Evolutionary conservation across 1,140 invertebrate genomes (phyloP), one percentile per base, ranked within the genome.

Genomic region (Bombus ignitus): DNA sequence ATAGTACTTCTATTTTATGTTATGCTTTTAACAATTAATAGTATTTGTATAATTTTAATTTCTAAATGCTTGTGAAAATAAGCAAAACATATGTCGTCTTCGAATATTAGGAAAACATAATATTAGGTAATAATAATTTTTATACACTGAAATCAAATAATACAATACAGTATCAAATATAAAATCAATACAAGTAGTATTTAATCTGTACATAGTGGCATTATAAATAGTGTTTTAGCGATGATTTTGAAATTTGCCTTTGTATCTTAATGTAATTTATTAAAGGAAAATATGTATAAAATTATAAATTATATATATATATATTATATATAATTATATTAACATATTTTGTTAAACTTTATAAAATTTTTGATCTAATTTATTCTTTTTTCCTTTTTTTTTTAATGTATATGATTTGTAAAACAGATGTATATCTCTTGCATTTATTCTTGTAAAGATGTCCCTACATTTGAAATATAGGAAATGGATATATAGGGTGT

Each of bases 361-460:
- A 28, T 66, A 18, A n/a, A 12, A 81, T 78, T 71, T 79, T 80
- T n/a, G 47, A 74, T 68, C 6, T n/a, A 32, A 75, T 39, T 39
- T 47, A 44, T 83, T 53, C 66, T 57, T 35, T 10, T 74, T 25
- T 15, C 22, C 4, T 12, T 28, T 68, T 47, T 47, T 47, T 35
- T 59, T 57, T 62, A 44, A 13, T n/a, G 28, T 73, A 15, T 73
- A 59, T 53, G 32, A 75, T 76, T 68, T 76, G n/a, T 44, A 35
- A 83, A 28, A 10, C 1, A 74, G 47, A 76, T 47, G 18, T 75
- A 74, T 66, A 35, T 84, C 39, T 78, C 68, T 83, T 81, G 85
- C 86, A 88, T 81, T 85, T 88, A 88, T 84, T 71, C 47, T 53
- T 53, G 18, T 53, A 62, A 66, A 53, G 18, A 79, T 59, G 18